Conservation (phyloP, 2,113 vertebrate species). For the Glaucidium brasilianum region DNA sequence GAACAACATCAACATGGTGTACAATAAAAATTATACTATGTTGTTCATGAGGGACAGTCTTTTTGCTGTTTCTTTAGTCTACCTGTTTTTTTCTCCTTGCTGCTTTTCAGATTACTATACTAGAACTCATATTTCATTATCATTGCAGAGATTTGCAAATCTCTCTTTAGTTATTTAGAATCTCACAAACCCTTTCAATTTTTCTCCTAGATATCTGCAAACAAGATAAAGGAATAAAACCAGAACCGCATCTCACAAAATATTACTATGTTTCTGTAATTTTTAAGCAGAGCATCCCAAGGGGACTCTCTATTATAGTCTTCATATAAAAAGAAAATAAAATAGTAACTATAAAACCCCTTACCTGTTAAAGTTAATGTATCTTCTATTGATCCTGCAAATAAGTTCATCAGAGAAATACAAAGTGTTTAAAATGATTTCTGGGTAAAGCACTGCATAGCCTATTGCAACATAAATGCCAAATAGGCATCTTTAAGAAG, state of each 20-base stretch:
- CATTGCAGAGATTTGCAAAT: neutral
- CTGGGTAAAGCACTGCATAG: slow-evolving; percentile 7
- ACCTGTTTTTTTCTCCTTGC: neutral
- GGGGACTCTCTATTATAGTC: neutral
- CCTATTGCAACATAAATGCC: slow-evolving; percentile 36
- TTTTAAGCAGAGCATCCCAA: slow-evolving; percentile 32
- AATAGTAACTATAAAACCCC: slow-evolving; percentile 52
- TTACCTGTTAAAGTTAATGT: slow-evolving; percentile 60
- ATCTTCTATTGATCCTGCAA: slow-evolving; percentile 62
- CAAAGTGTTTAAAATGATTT: slow-evolving; percentile 58
- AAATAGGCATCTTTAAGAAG: slow-evolving; percentile 55
- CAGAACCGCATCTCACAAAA: neutral
- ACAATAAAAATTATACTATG: neutral
- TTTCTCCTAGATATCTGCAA: neutral
- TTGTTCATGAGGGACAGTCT: neutral
- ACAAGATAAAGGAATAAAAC: neutral
- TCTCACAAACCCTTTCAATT: neutral
- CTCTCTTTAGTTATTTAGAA: neutral
- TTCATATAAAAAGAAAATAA: slow-evolving; percentile 44
- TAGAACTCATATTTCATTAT: neutral
- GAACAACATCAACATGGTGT: neutral
- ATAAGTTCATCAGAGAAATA: slow-evolving; percentile 56
- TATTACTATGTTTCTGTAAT: slow-evolving; percentile 34
- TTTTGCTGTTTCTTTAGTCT: neutral
- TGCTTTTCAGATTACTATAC: neutral